These are phyloP conservation scores for Julus scanicus DNA, from an alignment of 2,888 invertebrate species.

Conservation along the genomic window DNA sequence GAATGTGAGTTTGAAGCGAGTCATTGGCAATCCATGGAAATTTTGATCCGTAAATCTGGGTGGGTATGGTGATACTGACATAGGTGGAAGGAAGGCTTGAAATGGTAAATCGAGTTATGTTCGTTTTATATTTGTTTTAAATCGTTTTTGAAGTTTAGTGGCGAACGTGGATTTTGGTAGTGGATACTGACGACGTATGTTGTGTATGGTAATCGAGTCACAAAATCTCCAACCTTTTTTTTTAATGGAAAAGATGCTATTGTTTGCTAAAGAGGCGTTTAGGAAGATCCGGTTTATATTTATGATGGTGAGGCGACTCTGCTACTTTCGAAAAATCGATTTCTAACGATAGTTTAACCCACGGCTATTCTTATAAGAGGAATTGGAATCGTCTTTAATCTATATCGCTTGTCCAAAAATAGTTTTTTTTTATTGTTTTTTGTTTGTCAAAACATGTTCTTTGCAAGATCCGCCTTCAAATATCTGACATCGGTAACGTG, in stretches of 20 bases:
- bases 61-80: not conserved
- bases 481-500: too few relatives aligned
- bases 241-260: not conserved
- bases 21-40: not conserved
- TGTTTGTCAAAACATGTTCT: too few relatives aligned
- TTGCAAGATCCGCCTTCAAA: too few relatives aligned
- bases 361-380: not conserved
- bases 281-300: not conserved
- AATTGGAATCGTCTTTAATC: too few relatives aligned
- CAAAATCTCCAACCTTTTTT: too few relatives aligned
- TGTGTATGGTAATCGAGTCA: too few relatives aligned
- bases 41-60: not conserved
- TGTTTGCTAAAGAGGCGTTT: not conserved
- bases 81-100: too few relatives aligned
- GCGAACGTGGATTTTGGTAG: not conserved
- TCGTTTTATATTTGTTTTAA: not conserved
- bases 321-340: not conserved
- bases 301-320: not conserved
- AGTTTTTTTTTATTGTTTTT: too few relatives aligned
- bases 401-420: too few relatives aligned
- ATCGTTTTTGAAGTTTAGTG: too few relatives aligned
- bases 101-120: too few relatives aligned
- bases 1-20: not conserved
- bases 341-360: not conserved
- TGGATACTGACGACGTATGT: not conserved